These are phyloP conservation scores for Calyptomena viridis DNA, from an alignment of 2,113 vertebrate genomes.

Conservation along the genomic window DNA sequence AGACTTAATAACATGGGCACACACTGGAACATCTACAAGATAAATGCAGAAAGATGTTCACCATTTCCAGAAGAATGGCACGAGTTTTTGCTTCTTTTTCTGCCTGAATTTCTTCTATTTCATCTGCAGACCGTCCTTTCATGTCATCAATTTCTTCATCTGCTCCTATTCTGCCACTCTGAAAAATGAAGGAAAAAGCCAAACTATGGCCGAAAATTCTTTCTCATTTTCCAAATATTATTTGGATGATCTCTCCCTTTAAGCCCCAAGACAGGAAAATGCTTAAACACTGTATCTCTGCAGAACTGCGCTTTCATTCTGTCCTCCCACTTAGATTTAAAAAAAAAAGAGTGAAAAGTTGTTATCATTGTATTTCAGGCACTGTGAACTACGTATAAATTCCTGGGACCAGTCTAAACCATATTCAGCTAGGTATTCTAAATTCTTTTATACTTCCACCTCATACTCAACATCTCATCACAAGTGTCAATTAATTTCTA, in stretches of 20 bases:
- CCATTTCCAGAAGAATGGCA: slow-evolving; percentile 97
- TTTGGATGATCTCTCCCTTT: neutral
- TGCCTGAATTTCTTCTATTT: slow-evolving; percentile 89
- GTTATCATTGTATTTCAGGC: neutral
- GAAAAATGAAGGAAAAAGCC: neutral
- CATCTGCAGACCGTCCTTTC: slow-evolving; percentile 84
- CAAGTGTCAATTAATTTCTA: neutral
- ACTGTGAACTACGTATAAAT: neutral
- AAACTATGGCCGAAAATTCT: neutral
- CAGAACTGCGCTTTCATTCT: neutral
- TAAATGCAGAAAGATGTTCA: slow-evolving; percentile 52
- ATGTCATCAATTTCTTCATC: slow-evolving; percentile 91
- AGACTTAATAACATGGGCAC: neutral
- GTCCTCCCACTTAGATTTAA: neutral
- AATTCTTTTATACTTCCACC: neutral
- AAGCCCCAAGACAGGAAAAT: neutral
- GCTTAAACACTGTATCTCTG: neutral
- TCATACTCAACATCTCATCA: neutral
- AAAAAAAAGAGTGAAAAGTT: neutral
- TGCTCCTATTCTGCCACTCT: slow-evolving; percentile 97
- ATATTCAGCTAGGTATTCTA: neutral
- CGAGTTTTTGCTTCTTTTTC: slow-evolving; percentile 96
- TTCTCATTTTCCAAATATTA: neutral
- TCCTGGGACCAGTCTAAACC: neutral
- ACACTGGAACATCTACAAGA: neutral